These are phyloP conservation scores for Drosophila tanythrix DNA, from an alignment of 2,888 invertebrate genomes.

Conservation along the genomic window DNA sequence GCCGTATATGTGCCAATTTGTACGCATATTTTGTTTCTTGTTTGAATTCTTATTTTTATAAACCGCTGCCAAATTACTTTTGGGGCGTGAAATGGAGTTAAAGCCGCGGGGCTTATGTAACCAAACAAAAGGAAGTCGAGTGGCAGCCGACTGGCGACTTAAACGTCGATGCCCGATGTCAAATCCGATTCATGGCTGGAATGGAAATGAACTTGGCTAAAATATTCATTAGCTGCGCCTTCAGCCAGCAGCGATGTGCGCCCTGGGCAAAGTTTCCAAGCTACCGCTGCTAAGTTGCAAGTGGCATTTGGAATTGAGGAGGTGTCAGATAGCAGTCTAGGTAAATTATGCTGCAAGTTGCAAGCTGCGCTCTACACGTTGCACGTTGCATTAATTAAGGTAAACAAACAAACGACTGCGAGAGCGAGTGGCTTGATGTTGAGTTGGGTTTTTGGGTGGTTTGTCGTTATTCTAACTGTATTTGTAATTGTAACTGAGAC, in stretches of 20 bases:
- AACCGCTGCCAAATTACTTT: neutral
- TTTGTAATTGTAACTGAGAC: conserved; percentile 30
- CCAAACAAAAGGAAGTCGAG: conserved; percentile 8
- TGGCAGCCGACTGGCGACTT: neutral
- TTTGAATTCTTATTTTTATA: neutral
- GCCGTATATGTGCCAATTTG: neutral
- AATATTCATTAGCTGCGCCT: conserved; percentile 74
- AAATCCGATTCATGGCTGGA: conserved; percentile 17
- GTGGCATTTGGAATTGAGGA: conserved; percentile 16
- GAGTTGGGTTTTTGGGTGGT: no score
- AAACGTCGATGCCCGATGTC: conserved; percentile 29
- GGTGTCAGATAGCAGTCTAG: conserved; percentile 14
- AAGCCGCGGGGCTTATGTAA: conserved; percentile 42
- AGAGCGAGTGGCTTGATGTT: neutral
- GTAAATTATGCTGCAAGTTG: conserved; percentile 25
- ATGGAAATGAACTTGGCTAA: conserved; percentile 57
- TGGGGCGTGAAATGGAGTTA: conserved; percentile 1
- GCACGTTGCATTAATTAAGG: conserved; percentile 70
- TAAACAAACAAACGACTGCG: conserved; percentile 68
- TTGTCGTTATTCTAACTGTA: neutral
- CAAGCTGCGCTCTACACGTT: conserved; percentile 2
- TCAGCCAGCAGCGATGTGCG: conserved; percentile 27
- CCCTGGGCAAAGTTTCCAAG: conserved; percentile 21
- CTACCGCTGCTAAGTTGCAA: conserved; percentile 24
- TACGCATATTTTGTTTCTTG: neutral